Evolutionary conservation across 2,797 vertebrate species (phyloP), one percentile per base, ranked within the genome.

Genomic region (Siniperca scherzeri): DNA sequence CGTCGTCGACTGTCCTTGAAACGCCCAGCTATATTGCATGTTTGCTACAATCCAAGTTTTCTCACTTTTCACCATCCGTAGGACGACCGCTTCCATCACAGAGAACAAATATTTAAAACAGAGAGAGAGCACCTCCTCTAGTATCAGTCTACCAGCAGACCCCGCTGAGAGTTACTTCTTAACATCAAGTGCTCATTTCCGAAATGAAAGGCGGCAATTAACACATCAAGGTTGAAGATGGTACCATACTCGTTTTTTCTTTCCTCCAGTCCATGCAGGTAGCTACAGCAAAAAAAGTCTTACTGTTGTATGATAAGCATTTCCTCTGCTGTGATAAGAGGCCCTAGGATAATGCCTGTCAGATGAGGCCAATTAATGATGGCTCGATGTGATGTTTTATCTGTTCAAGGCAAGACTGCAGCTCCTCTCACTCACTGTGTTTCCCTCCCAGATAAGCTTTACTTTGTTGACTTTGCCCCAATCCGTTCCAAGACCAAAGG

Each of bases 391-490:
- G 88, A 90, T 88, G 83, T 81, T 93, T 92, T 76, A 87, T 90
- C 80, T 81, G 87, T 92, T 87, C 64, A 70, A 92, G 91, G 88
- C 87, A 50, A 88, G 80, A 90, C 85, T 79, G 69, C 69, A 55
- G 74, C 88, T 79, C 71, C 66, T 65, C 70, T 87, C 78, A 11
- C 78, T 82, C 84, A 12, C 74, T 86, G 79, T 79, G 78, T 75
- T 70, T 80, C 88, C 87, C 87, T 87, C 80, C 84, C 77, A 84
- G 90, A 90, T 84, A 90, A 85, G 85, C 84, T 92, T 84, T 85
- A 71, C 84, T 91, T 83, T 86, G 88, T 88, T 93, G 91, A 92
- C 92, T 91, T 93, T 93, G 93, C 91, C 88, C 84, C 74, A 69
- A 46, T 87, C 80, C 70, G 11, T 78, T 83, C 42, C 62, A 55